phyloP scores from a whole-genome alignment of 2,888 invertebrate genomes.

The Phania funesta region DNA sequence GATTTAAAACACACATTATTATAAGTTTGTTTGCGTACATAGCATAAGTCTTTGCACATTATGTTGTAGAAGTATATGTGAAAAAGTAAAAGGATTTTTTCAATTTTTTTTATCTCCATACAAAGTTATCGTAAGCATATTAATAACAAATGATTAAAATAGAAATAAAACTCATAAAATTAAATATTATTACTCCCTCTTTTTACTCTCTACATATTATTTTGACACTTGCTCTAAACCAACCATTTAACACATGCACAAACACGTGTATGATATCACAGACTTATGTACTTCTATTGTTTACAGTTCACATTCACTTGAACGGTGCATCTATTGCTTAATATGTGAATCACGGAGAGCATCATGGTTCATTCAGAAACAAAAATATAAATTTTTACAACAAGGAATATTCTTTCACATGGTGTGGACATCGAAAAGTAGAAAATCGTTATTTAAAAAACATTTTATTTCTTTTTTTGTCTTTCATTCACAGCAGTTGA shows the following conservation, averaged over 20 bases:
- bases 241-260: not conserved
- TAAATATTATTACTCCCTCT: not conserved
- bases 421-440: not conserved
- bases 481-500: not conserved
- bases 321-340: too few relatives aligned
- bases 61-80: too few relatives aligned
- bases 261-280: not conserved
- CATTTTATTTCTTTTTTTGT: not conserved
- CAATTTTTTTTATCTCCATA: slow-evolving; percentile 4
- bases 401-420: not conserved
- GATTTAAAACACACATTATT: not conserved
- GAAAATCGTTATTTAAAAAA: too few relatives aligned
- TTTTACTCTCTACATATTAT: not conserved
- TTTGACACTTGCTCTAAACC: not conserved
- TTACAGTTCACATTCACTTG: too few relatives aligned
- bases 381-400: not conserved
- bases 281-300: too few relatives aligned
- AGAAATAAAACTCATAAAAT: slow-evolving; percentile 40
- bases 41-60: not conserved
- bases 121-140: slow-evolving; percentile 24
- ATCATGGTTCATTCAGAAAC: too few relatives aligned
- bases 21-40: not conserved
- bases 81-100: not conserved
- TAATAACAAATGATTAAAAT: slow-evolving; percentile 35
- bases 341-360: too few relatives aligned